Percentiles rank a stretch among this genome's conserved stretches.
Evolutionary conservation across 1,140 invertebrate species (phyloP).

Genomic region (Temnothorax curvispinosus): DNA sequence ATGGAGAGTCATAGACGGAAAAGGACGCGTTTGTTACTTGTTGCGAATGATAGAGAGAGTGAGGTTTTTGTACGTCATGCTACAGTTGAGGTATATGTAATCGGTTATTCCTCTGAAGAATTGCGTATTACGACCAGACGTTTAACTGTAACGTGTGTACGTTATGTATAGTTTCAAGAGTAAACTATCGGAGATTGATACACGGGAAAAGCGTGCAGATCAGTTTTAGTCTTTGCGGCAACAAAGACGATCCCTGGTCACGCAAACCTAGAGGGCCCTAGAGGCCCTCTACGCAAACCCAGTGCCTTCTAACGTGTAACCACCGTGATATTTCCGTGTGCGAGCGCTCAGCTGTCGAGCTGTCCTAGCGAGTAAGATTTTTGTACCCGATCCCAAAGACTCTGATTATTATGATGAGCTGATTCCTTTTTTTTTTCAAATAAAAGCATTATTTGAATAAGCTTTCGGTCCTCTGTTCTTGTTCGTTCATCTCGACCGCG

Average conservation of each 20-base stretch:
- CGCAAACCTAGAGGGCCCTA: no score
- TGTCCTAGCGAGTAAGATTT: slow-evolving; percentile 77
- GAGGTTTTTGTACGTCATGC: background rate
- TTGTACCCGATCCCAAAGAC: slow-evolving; percentile 80
- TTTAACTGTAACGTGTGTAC: slow-evolving; percentile 9
- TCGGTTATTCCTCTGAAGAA: background rate
- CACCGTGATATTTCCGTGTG: slow-evolving; percentile 13
- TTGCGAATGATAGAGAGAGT: background rate
- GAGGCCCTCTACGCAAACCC: background rate
- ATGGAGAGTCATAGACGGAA: background rate
- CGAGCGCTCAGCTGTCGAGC: background rate
- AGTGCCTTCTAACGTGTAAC: background rate
- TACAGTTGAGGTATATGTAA: background rate
- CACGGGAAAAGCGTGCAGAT: background rate
- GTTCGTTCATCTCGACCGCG: background rate
- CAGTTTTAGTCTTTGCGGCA: slow-evolving; percentile 8
- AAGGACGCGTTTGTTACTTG: background rate
- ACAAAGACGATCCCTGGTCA: slow-evolving; percentile 31
- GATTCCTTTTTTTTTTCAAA: slow-evolving; percentile 70
- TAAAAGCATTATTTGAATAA: slow-evolving; percentile 74
- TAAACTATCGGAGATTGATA: background rate
- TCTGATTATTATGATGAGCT: slow-evolving; percentile 72
- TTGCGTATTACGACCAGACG: background rate
- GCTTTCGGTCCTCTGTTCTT: slow-evolving; percentile 38
- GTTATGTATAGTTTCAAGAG: background rate